phyloP scores from a whole-genome alignment of 2,888 invertebrate species.

The Lithophane leautieri region DNA sequence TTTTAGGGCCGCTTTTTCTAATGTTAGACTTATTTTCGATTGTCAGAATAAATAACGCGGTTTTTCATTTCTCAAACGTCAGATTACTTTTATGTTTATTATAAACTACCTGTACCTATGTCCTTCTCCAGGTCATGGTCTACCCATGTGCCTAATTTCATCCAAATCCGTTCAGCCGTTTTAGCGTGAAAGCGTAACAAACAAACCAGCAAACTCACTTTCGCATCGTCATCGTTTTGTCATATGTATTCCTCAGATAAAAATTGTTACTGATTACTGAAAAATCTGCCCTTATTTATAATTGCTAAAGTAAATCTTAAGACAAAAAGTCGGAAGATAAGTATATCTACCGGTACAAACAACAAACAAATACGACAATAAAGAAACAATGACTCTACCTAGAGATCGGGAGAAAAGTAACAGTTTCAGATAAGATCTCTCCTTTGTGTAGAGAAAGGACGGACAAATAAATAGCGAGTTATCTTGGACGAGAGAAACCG shows the following conservation, averaged over 20 bases:
- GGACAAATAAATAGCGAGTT: conserved; percentile 84
- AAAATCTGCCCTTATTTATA: not conserved
- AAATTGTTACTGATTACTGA: not conserved
- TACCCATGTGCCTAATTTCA: no score
- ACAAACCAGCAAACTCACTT: no score
- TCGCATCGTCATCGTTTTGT: no score
- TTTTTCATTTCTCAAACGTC: no score
- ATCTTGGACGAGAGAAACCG: conserved; percentile 78
- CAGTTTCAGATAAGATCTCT: conserved; percentile 72
- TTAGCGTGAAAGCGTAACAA: no score
- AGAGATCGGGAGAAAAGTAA: conserved; percentile 67
- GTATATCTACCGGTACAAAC: not conserved
- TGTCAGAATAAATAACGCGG: no score
- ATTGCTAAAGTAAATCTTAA: conserved; percentile 6
- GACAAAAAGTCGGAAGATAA: conserved; percentile 22
- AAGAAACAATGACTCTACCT: conserved; percentile 60
- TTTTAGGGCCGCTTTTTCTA: not conserved
- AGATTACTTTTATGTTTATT: no score
- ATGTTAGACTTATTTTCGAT: not conserved
- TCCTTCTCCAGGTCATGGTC: no score
- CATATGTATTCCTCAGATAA: not conserved
- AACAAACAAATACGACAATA: conserved; percentile 53
- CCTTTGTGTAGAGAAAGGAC: conserved; percentile 68
- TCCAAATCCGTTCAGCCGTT: no score
- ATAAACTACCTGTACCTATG: no score